Base-by-base conservation (phyloP, 2,888 invertebrate genomes). In the Agrenia bidenticulata region DNA sequence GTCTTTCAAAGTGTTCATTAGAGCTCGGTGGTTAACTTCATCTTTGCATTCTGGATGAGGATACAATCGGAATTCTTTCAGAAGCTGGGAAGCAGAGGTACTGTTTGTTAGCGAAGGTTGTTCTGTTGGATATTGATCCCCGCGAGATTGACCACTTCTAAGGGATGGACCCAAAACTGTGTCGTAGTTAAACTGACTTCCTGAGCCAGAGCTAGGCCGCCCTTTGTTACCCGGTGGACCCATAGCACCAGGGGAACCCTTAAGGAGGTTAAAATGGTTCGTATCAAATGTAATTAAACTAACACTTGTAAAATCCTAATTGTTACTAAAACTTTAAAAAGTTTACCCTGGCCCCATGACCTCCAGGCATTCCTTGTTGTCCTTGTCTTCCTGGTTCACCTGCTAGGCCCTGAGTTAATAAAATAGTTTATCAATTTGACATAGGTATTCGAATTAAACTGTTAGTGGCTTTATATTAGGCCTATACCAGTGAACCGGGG, bases 1-100 rank as follows among this genome's bases (percentile, higher is more conserved):
- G 32, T 65, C 67, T 56, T 61, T 69, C 2, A 72, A 50, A 21
- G 61, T 64, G 13, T 63, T 19, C 61, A 72, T 63, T n/a, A 72
- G 49, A 15, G 61, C 59, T 24, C 59, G 49, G 21, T 72, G 71
- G 24, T 72, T 61, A 5, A 72, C 66, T 49, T 64, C 66, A 60
- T 69, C 67, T 39, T 68, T 68, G 39, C 71, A 72, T 45, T 63
- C 51, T 13, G 71, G 71, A 65, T 69, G 71, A 32, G 66, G 66
- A 11, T 63, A 39, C 21, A 69, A 37, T 24, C 64, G 24, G 7
- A 72, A 60, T 41, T 71, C 71, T 19, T 45, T 42, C 1, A 71
- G 23, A 2, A 71, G 59, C 37, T 68, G 60, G 15, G 61, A 19
- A 11, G 58, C 63, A 26, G 63, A 23, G 2, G 59, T 9, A 4